A percentile compares a stretch with the other conserved stretches of the same genome.
Conservation (phyloP, 2,113 vertebrate genomes). For the Chrysemys picta region DNA sequence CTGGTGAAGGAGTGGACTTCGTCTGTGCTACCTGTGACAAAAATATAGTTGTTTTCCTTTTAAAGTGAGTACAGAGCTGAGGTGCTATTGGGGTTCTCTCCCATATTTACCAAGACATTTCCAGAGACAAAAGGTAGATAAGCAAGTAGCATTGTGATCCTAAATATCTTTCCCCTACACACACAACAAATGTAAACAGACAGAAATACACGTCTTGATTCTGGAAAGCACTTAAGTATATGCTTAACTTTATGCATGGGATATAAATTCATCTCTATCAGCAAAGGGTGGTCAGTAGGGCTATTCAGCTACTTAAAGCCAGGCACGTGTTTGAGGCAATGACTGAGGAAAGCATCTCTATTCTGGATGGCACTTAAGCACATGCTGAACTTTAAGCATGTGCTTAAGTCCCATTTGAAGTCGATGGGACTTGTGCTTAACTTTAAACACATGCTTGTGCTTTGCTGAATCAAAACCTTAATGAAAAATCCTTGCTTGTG, state of each 20-base stretch:
- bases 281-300: rapidly evolving
- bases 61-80: neutral
- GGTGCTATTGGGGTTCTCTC: rapidly evolving
- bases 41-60: rapidly evolving
- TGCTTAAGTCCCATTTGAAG: neutral
- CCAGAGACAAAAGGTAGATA: neutral
- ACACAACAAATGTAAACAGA: rapidly evolving
- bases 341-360: neutral
- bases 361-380: neutral
- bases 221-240: neutral
- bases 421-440: neutral
- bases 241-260: no score
- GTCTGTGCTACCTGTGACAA: constrained; percentile 31
- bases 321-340: rapidly evolving
- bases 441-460: rapidly evolving
- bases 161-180: neutral
- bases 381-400: neutral
- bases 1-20: neutral
- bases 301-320: neutral
- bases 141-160: neutral
- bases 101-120: rapidly evolving
- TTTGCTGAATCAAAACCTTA: neutral
- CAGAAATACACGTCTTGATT: rapidly evolving
- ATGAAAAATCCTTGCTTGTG: neutral
- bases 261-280: neutral